These are phyloP conservation scores for Anthophora plumipes DNA, from an alignment of 2,888 invertebrate species.

Conservation along the genomic window DNA sequence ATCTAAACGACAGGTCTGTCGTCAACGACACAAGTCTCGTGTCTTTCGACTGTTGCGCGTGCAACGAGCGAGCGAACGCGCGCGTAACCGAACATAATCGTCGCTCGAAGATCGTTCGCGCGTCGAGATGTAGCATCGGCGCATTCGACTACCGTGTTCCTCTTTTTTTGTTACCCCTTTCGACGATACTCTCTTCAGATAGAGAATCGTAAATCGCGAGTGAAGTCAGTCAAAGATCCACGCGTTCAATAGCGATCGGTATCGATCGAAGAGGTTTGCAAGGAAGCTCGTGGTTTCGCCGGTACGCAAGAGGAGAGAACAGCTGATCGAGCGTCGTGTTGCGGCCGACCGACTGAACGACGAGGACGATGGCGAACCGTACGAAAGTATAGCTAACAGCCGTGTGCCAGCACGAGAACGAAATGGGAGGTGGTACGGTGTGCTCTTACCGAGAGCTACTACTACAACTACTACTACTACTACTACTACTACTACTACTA, in stretches of 20 bases:
- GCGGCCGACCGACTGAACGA: conserved; percentile 71
- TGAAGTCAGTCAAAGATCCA: background rate
- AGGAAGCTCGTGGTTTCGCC: conserved; percentile 7
- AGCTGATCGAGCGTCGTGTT: conserved; percentile 68
- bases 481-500: conserved; percentile 48
- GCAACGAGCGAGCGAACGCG: conserved; percentile 22
- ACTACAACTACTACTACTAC: conserved; percentile 62
- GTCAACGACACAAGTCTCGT: background rate
- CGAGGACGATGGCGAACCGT: conserved; percentile 59
- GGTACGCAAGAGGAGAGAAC: conserved; percentile 52
- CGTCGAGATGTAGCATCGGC: conserved; percentile 9
- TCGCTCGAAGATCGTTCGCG: background rate
- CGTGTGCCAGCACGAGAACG: conserved; percentile 61
- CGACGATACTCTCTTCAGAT: background rate
- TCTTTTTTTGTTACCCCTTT: too few relatives aligned
- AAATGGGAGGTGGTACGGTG: conserved; percentile 76
- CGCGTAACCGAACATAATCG: conserved; percentile 31
- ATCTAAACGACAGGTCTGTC: too few relatives aligned
- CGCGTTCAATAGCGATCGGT: background rate
- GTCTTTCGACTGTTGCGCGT: conserved; percentile 23
- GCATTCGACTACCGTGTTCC: background rate
- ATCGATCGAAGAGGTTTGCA: background rate
- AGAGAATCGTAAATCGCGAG: too few relatives aligned
- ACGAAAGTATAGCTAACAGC: conserved; percentile 65
- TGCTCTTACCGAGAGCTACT: conserved; percentile 71